Evolutionary conservation across 2,888 invertebrate species (phyloP).

Genomic region (Polyommatus iphigenia): DNA sequence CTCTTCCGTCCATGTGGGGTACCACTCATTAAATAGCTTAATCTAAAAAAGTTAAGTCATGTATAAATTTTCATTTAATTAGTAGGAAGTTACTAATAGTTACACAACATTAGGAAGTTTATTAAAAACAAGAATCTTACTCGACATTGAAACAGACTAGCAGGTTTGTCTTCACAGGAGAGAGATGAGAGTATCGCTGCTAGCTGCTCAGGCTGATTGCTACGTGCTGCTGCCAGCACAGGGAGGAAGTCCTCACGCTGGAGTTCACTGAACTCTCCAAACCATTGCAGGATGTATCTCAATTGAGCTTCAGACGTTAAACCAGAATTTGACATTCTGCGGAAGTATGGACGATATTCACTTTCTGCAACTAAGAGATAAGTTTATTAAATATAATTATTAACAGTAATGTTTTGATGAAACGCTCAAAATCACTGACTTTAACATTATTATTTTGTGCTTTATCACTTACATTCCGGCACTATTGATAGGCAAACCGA

Average conservation of each 20-base stretch:
- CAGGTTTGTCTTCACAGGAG: slow-evolving; percentile 86
- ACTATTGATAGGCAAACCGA: slow-evolving; percentile 60
- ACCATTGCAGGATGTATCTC: slow-evolving; percentile 92
- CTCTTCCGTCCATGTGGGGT: slow-evolving; percentile 87
- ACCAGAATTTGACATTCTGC: slow-evolving; percentile 79
- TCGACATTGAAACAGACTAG: slow-evolving; percentile 90
- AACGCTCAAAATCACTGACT: neutral
- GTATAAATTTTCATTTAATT: too few species aligned
- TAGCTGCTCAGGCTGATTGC: slow-evolving; percentile 86
- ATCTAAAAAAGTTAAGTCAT: slow-evolving; percentile 69
- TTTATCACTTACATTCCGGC: slow-evolving; percentile 56
- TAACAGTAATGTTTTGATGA: neutral
- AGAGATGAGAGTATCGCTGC: slow-evolving; percentile 84
- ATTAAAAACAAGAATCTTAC: slow-evolving; percentile 69
- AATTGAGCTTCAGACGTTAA: slow-evolving; percentile 86
- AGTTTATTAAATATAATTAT: neutral
- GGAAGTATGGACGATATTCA: slow-evolving; percentile 53
- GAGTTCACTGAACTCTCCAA: slow-evolving; percentile 93
- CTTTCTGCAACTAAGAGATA: slow-evolving; percentile 46
- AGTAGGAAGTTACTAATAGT: neutral
- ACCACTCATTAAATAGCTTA: slow-evolving; percentile 92
- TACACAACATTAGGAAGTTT: neutral
- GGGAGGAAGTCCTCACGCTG: slow-evolving; percentile 92
- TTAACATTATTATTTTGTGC: neutral
- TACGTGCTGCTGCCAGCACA: slow-evolving; percentile 82